These are phyloP conservation scores for Pangasius krempfi DNA, from an alignment of 2,797 vertebrate species.

Conservation along the genomic window DNA sequence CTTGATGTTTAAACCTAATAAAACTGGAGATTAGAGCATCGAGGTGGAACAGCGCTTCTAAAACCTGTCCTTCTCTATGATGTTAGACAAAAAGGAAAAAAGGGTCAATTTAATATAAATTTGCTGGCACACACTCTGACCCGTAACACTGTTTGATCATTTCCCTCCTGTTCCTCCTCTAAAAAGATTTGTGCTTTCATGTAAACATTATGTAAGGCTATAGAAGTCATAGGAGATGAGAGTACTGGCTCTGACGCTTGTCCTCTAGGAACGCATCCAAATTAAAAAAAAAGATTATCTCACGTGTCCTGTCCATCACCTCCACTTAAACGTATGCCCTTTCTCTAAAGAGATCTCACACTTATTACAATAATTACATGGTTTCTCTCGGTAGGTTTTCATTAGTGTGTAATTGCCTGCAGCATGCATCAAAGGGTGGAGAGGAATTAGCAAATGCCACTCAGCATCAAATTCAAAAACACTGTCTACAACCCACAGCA, in stretches of 20 bases:
- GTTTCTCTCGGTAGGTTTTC: not conserved
- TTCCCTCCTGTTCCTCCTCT: constrained; percentile 38
- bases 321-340: not conserved
- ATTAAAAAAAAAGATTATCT: constrained; percentile 51
- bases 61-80: not conserved
- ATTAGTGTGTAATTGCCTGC: not conserved
- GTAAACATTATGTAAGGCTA: not conserved
- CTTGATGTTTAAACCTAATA: constrained; percentile 10
- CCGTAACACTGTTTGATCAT: constrained; percentile 46
- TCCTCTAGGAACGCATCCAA: constrained; percentile 36
- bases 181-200: constrained; percentile 33
- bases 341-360: not conserved
- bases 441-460: constrained; percentile 16
- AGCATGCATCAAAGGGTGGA: not conserved
- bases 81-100: not conserved
- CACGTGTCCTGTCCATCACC: constrained; percentile 21
- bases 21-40: not conserved
- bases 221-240: not conserved
- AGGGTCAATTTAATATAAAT: not conserved
- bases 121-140: constrained; percentile 10
- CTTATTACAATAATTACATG: not conserved
- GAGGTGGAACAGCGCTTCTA: not conserved
- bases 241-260: constrained; percentile 50
- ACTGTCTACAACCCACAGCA: not conserved
- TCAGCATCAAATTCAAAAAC: not conserved